A percentile compares a stretch with the other conserved stretches of the same genome.
Evolutionary conservation across 2,888 invertebrate genomes (phyloP).

Genomic region (Phortica magna): DNA sequence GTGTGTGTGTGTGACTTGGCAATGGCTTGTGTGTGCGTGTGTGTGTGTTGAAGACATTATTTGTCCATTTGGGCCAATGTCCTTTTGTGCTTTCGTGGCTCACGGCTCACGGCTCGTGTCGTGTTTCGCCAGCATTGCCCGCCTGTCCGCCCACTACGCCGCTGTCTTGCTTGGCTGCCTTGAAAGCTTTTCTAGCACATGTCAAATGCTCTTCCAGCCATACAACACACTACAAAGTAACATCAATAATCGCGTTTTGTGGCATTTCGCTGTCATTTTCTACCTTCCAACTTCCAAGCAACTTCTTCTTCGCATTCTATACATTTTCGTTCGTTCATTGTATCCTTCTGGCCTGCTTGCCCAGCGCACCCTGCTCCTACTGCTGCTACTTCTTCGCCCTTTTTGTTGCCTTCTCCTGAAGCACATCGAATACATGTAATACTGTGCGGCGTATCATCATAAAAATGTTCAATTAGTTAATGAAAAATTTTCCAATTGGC

Average conservation of each 20-base stretch:
- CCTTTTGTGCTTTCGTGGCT: constrained; percentile 56
- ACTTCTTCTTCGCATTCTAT: not conserved
- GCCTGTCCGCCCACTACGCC: not conserved
- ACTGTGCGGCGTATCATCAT: not conserved
- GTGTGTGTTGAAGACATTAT: constrained; percentile 44
- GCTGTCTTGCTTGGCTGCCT: constrained; percentile 1
- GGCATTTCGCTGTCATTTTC: constrained; percentile 4
- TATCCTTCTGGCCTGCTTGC: not conserved
- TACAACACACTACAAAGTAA: constrained; percentile 5
- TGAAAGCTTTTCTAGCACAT: constrained; percentile 4
- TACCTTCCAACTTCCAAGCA: no score
- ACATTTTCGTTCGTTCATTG: not conserved
- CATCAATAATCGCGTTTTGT: constrained; percentile 10
- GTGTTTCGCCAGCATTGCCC: not conserved
- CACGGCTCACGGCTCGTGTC: constrained; percentile 7
- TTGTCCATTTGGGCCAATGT: constrained; percentile 69
- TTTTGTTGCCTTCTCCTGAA: not conserved
- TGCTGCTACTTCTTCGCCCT: no score
- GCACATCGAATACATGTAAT: not conserved
- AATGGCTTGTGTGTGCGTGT: constrained; percentile 10
- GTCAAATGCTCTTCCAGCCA: constrained; percentile 7
- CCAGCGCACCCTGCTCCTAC: not conserved
- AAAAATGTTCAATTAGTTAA: constrained; percentile 75
- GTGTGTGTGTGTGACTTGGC: not conserved
- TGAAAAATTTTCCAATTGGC: constrained; percentile 74